Conservation (phyloP, 2,113 vertebrate genomes). For the Catagonus wagneri region DNA sequence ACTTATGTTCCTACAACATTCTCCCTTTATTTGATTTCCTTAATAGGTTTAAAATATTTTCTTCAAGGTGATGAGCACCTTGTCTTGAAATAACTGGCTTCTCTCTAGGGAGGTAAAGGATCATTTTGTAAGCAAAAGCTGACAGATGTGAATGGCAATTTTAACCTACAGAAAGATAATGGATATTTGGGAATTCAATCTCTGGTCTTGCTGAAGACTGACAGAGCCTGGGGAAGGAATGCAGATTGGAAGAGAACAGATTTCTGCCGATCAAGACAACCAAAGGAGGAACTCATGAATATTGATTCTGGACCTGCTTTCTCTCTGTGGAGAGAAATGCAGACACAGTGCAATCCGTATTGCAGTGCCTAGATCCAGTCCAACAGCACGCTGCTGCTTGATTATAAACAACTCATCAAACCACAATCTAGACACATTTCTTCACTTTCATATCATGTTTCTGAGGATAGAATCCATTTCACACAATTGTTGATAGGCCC, state of each 20-base stretch:
- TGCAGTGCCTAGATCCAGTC: neutral
- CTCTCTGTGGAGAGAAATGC: neutral
- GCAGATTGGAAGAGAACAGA: constrained; percentile 45
- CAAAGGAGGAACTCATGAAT: constrained; percentile 57
- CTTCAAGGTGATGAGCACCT: constrained; percentile 73
- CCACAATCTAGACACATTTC: neutral
- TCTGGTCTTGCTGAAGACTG: constrained; percentile 44
- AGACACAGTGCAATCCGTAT: neutral
- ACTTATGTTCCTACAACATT: neutral
- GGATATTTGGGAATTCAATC: constrained; percentile 55
- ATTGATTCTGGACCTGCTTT: constrained; percentile 49
- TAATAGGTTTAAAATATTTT: constrained; percentile 55
- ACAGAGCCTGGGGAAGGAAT: constrained; percentile 52
- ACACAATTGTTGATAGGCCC: neutral
- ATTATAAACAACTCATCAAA: constrained; percentile 45
- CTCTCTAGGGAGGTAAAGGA: constrained; percentile 48
- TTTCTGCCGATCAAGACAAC: constrained; percentile 51
- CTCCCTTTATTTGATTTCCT: constrained; percentile 52
- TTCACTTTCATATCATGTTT: constrained; percentile 27
- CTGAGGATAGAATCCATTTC: constrained; percentile 16
- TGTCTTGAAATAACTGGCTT: constrained; percentile 54
- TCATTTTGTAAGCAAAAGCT: constrained; percentile 66
- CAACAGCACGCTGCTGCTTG: neutral
- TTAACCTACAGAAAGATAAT: constrained; percentile 54
- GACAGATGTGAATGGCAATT: constrained; percentile 68